phyloP scores from a whole-genome alignment of 1,140 invertebrate species.

The Drosophila repleta region DNA sequence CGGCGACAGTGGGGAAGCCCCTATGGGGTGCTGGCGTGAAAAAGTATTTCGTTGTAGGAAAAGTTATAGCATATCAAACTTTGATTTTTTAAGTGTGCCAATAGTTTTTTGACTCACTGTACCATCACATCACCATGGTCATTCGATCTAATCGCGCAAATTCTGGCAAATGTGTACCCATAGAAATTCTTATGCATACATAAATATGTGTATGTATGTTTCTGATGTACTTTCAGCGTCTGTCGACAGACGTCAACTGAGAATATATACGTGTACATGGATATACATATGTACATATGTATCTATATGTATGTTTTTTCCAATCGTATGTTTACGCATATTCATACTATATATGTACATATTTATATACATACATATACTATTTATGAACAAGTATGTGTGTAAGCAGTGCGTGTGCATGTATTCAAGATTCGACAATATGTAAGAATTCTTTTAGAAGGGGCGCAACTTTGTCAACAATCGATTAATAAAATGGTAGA shows the following conservation, averaged over 20 bases:
- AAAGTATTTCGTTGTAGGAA: no score
- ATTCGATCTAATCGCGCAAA: not conserved
- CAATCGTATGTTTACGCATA: not conserved
- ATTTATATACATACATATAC: not conserved
- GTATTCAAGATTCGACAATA: no score
- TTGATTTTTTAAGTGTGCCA: no score
- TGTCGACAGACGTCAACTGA: not conserved
- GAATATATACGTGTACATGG: not conserved
- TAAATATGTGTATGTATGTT: not conserved
- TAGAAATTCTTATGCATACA: not conserved
- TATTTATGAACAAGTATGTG: no score
- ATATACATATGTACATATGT: no score
- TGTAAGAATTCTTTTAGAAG: not conserved
- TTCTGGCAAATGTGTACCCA: not conserved
- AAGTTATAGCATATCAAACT: no score
- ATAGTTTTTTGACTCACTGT: no score
- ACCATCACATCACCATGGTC: not conserved
- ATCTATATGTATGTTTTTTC: not conserved
- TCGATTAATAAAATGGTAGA: not conserved
- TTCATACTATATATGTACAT: no score
- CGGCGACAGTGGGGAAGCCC: no score
- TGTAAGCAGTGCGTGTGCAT: no score
- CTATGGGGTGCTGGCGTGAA: no score
- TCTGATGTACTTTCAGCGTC: not conserved
- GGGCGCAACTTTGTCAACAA: not conserved